Base-by-base conservation (phyloP, 2,113 vertebrate species). In the Colaptes auratus region DNA sequence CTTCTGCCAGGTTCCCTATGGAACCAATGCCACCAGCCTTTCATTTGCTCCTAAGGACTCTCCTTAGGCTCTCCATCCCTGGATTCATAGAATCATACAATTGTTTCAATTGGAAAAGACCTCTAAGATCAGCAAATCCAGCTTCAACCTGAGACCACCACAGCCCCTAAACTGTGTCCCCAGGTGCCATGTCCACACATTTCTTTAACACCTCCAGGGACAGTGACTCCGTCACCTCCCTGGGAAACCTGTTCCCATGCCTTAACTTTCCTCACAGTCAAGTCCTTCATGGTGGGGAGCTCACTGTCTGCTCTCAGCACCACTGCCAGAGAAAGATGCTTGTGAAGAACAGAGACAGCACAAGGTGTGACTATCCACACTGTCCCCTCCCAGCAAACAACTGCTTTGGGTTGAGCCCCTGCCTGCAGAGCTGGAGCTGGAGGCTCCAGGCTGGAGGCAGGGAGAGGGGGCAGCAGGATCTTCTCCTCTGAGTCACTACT, bases 281-380 rank as follows among this genome's bases (percentile, higher is more conserved):
- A 86, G 50, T 31, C 39, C 39, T 17, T 61, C 2, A 3, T 4
- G 36, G 25, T 8, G 16, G 24, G 48, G 39, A 75, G 8, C 63
- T 84, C 35, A 0, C 31, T 36, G 5, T 52, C n/a, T 0, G 5
- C 48, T 64, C 39, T 21, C 10, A 1, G 82, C 36, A 31, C 39
- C 48, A 4, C 48, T 52, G 50, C 23, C 50, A 7, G 63, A 31
- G 48, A 48, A 48, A 48, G 46, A 30, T 2, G 11, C 46, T 50
- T 18, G 61, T 1, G 27, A 17, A 44, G 58, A 42, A 35, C 35
- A 25, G 28, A 80, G 50, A 9, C 64, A n/a, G 74, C 58, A 4
- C 23, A 1, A 59, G 25, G 16, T 13, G 73, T 2, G 36, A 12
- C 28, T 56, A 3, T 3, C 28, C 9, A 1, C 12, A 46, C 2